Evolutionary conservation across 2,888 invertebrate genomes (phyloP), one percentile per base, ranked within the genome.

Genomic region (Drosophila engyochracea): DNA sequence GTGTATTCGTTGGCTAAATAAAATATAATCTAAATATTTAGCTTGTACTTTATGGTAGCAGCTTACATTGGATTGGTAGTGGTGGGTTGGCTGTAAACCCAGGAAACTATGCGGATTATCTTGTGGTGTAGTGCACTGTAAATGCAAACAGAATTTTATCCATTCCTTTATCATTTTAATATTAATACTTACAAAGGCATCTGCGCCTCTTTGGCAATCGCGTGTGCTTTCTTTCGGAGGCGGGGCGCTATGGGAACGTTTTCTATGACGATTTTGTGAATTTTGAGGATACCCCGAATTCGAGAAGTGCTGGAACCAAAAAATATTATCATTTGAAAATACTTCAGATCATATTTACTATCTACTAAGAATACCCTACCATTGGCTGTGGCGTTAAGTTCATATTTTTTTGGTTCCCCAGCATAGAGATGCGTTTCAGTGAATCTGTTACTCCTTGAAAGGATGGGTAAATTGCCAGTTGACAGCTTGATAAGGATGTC

Each of bases 211-310:
- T 35, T 67, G 61, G 47, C 55, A 59, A 25, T 51, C 47, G 0
- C 76, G 69, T 0, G 54, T 19, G 1, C 9, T 47, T 16, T 47
- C 47, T 10, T 30, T 3, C 22, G 6, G 0, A 1, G 66, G 33
- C 28, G 81, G 70, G 4, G 70, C 81, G 28, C 80, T 80, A 5
- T 10, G 19, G 7, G 80, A 74, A 16, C 75, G 75, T 9, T 10
- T n/a, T 22, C 12, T 19, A 28, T 41, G 33, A 4, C 35, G 59
- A 12, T 63, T 41, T 2, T 25, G n/a, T 0, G 22, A 31, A 28
- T 22, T 25, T 12, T 25, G 41, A 22, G 52, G 59, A 10, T 33
- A 16, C 28, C 2, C 12, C 5, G 66, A 5, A 5, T 51, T 60
- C 39, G 66, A 73, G 5, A 44, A 30, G 5, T 14, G 7, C 14